Evolutionary conservation across 2,797 vertebrate genomes (phyloP).

Genomic region (Scolopax rusticola): DNA sequence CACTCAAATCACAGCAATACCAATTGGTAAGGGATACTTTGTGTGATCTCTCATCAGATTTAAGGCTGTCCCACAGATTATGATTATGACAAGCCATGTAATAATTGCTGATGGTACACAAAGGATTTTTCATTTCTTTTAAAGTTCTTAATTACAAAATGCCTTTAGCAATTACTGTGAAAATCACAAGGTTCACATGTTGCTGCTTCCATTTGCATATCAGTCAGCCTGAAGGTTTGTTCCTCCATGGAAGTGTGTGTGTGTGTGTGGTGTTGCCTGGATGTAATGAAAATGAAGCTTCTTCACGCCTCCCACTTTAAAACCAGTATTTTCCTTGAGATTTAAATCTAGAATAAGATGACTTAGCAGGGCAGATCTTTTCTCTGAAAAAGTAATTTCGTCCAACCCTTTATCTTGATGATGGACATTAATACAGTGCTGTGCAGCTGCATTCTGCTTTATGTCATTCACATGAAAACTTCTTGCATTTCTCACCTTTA

Average conservation of each 20-base stretch:
- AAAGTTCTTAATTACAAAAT: not conserved
- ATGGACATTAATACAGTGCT: not conserved
- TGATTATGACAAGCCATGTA: not conserved
- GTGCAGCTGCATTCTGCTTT: not conserved
- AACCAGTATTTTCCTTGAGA: constrained; percentile 16
- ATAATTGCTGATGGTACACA: not conserved
- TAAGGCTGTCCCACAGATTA: not conserved
- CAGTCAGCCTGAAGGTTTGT: constrained; percentile 11
- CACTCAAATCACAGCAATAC: not conserved
- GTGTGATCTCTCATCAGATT: not conserved
- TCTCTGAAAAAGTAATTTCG: not conserved
- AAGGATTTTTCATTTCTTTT: constrained; percentile 24
- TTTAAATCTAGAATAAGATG: constrained; percentile 17
- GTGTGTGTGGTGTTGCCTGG: not conserved
- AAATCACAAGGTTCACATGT: not conserved
- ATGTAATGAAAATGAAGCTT: not conserved
- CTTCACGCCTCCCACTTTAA: constrained; percentile 11
- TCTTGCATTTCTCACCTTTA: constrained; percentile 14
- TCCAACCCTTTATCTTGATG: not conserved
- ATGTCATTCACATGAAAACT: not conserved
- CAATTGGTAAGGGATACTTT: not conserved
- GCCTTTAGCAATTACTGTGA: constrained; percentile 9
- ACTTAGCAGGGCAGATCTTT: not conserved
- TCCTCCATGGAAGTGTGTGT: not conserved
- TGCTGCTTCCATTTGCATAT: not conserved